Percentiles rank a stretch among this genome's conserved stretches.
Conservation (phyloP, 2,113 vertebrate species). For the Limanda limanda region DNA sequence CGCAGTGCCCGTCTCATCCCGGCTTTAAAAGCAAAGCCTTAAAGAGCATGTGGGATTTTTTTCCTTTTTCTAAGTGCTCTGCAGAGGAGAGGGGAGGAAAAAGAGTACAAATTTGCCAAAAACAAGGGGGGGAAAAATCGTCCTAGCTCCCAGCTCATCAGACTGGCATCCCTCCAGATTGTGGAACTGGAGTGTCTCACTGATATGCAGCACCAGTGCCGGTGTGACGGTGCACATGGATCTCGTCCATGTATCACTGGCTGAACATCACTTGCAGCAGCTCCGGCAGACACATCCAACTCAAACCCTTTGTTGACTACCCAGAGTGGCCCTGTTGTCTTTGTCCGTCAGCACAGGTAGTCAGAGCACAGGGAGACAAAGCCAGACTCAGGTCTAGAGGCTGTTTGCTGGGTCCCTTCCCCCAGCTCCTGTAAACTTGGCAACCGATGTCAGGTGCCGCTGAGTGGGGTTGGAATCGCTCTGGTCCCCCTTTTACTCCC, state of each 20-base stretch:
- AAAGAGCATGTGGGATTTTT: slow-evolving; percentile 30
- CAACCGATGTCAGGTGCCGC: slow-evolving; percentile 39
- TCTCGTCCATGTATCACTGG: slow-evolving; percentile 60
- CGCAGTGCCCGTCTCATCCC: slow-evolving; percentile 19
- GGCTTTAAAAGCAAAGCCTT: slow-evolving; percentile 41
- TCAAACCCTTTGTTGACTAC: slow-evolving; percentile 66
- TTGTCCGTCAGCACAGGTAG: slow-evolving; percentile 59
- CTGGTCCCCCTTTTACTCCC: slow-evolving; percentile 10
- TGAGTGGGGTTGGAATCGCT: slow-evolving; percentile 36
- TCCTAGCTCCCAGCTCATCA: slow-evolving; percentile 48
- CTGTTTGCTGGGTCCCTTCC: neutral
- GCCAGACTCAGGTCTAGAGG: slow-evolving; percentile 20
- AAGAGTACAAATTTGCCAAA: neutral
- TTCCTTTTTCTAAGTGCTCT: slow-evolving; percentile 2
- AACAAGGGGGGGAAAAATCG: slow-evolving; percentile 9
- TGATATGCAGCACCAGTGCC: slow-evolving; percentile 52
- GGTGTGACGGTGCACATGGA: slow-evolving; percentile 67
- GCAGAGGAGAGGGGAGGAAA: slow-evolving; percentile 10
- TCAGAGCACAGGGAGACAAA: slow-evolving; percentile 32
- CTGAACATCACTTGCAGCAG: slow-evolving; percentile 64
- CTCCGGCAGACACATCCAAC: slow-evolving; percentile 52
- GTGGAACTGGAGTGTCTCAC: slow-evolving; percentile 46
- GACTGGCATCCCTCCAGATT: slow-evolving; percentile 63
- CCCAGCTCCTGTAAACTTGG: slow-evolving; percentile 21
- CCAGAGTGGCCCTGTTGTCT: slow-evolving; percentile 60